Base-by-base conservation (phyloP, 2,888 invertebrate species). In the Diaprepes abbreviatus region DNA sequence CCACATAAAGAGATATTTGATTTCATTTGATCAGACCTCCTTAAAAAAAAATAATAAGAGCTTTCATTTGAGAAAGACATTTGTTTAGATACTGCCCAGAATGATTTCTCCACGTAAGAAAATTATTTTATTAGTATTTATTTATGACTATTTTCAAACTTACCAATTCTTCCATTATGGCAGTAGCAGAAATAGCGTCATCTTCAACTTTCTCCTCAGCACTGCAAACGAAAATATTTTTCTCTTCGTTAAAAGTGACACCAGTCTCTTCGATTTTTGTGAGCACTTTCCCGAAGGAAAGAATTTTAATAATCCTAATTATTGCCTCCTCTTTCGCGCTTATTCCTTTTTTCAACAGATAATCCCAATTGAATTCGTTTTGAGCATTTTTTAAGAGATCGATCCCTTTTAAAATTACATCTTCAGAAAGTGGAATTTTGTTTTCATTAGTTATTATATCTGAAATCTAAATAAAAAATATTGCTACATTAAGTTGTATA, bases 231-330 rank as follows among this genome's bases (percentile, higher is more conserved):
- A 83, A 83, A 40, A 78, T 55, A 9, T 28, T 55, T 24, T 80
- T 81, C 4, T 79, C 76, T 59, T 87, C 85, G 79, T 93, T 89
- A 79, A 87, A 93, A 57, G 83, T 85, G 45, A 94, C 88, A 21
- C 89, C 89, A n/a, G 91, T 89, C 71, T 91, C 90, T 54, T 89
- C 86, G 58, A 91, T 86, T 2, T 87, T 86, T 55, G 90, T 88
- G 72, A 93, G 81, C 76, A 85, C 89, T 78, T 90, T 88, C 1
- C 95, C 95, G 85, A 96, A 95, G 74, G 92, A 90, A 31, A 94
- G 87, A 79, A 96, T 88, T 82, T 93, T 93, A 64, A 92, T 86
- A 40, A 92, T 89, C 75, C 96, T 88, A 73, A 95, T 85, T 19
- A 94, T 85, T 60, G 91, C 90, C 82, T 93, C 93, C 80, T 94